Evolutionary conservation across 1,140 invertebrate genomes (phyloP), one percentile per base, ranked within the genome.

Genomic region (Drosophila yakuba): DNA sequence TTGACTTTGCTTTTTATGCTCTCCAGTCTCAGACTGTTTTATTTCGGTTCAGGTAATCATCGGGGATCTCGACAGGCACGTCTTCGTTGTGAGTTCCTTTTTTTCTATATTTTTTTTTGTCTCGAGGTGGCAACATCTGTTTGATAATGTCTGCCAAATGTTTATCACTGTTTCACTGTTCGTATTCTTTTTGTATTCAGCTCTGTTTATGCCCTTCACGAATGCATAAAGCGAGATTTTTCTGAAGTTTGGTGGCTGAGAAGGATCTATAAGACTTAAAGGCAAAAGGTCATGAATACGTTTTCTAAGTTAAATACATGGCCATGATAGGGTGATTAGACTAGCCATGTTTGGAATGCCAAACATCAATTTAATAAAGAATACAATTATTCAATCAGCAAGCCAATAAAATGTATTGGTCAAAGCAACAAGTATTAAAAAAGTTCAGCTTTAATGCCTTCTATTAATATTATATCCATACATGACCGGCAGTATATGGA

Each of bases 91-190:
- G 39, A 47, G 45, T 64, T 74, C 48, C 58, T 72, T 38, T 28
- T 36, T 44, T 50, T 50, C 25, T 28, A n/a, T 25, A 6, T 48
- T n/a, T 25, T 48, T 48, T 15, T 32, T 48, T 11, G 28, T 28
- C n/a, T 45, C 15, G 14, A 14, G 50, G 58, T 51, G 73, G 71
- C 60, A 64, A 64, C 71, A 75, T 63, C 71, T 75, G 71, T 58
- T 75, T 71, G 67, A 71, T 71, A 71, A 71, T 71, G 67, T 71
- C 67, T 71, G 64, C 67, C 64, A 39, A 66, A 74, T 64, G 59
- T 74, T 75, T 75, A 76, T 75, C 73, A 67, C 72, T 75, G 59
- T 20, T 20, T 20, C 20, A 20, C 20, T 52, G 15, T 58, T 58
- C 71, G 72, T 74, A 56, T 43, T 25, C 54, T 74, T 50, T 52